Percentiles rank a stretch among this genome's conserved stretches.
phyloP scores from a whole-genome alignment of 1,140 invertebrate species.

The Eriocheir sinensis region DNA sequence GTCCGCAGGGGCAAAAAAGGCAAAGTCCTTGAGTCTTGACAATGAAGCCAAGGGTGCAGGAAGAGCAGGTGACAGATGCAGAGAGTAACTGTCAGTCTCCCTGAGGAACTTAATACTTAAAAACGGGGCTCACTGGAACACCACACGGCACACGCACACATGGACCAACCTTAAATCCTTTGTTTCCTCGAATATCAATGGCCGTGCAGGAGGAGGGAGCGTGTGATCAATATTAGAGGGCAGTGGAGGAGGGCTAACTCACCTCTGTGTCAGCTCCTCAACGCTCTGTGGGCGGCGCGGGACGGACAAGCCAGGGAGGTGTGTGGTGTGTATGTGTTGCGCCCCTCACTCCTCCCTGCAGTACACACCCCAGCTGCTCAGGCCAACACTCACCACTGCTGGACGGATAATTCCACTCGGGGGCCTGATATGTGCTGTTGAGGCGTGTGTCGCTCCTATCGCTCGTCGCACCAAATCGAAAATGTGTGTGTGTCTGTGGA shows the following conservation, averaged over 20 bases:
- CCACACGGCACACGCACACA: not conserved
- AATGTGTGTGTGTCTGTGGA: conserved; percentile 29
- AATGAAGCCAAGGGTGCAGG: not conserved
- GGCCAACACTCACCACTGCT: conserved; percentile 7
- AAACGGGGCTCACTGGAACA: not conserved
- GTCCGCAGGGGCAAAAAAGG: not conserved
- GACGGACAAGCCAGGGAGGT: no score
- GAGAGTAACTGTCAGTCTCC: not conserved
- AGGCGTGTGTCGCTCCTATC: not conserved
- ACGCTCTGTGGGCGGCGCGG: not conserved
- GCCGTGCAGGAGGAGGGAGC: not conserved
- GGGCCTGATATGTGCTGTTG: not conserved
- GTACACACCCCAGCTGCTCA: not conserved
- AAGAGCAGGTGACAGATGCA: not conserved
- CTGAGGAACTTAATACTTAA: conserved; percentile 23
- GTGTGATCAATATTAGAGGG: conserved; percentile 15
- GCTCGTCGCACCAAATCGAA: conserved; percentile 38
- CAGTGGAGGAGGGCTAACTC: not conserved
- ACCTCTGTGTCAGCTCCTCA: not conserved
- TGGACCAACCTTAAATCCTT: conserved; percentile 1
- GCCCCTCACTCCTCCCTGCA: not conserved
- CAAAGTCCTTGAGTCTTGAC: not conserved
- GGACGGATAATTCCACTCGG: not conserved
- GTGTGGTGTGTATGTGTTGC: not conserved
- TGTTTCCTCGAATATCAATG: not conserved